These are phyloP conservation scores for Aphelocoma californica DNA, from an alignment of 2,797 vertebrate genomes.

Conservation along the genomic window DNA sequence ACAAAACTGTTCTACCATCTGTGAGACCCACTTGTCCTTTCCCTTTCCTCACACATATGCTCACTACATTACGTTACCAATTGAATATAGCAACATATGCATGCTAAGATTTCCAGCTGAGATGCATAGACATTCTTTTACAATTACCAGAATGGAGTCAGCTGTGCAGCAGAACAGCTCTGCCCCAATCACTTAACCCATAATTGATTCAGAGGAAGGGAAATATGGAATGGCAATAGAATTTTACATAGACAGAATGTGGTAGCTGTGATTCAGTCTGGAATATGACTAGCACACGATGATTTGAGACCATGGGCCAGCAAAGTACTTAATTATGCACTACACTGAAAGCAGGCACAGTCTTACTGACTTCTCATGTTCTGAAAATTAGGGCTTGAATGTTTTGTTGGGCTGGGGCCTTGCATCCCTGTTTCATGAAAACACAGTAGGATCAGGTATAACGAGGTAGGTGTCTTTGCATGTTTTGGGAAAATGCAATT, in stretches of 20 bases:
- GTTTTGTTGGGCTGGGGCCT: not conserved
- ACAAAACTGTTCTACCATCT: slow-evolving; percentile 37
- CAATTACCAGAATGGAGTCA: not conserved
- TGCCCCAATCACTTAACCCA: not conserved
- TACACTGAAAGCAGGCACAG: not conserved
- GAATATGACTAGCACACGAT: not conserved
- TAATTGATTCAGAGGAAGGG: not conserved
- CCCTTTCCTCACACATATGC: not conserved
- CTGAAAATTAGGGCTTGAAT: not conserved
- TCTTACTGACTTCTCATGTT: not conserved
- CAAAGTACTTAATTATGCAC: not conserved
- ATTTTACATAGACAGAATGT: not conserved
- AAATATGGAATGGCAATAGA: not conserved
- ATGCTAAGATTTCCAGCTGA: slow-evolving; percentile 10
- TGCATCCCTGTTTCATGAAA: not conserved
- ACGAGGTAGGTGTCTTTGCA: not conserved
- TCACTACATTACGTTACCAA: not conserved
- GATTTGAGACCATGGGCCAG: not conserved
- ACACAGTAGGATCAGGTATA: not conserved
- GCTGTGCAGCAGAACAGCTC: not conserved
- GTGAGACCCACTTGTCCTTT: slow-evolving; percentile 28
- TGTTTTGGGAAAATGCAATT: not conserved
- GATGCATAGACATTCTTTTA: not conserved
- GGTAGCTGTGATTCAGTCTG: not conserved
- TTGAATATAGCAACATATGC: not conserved